Conservation (phyloP, 1,140 invertebrate genomes). For the Matsumurasca onukii region DNA sequence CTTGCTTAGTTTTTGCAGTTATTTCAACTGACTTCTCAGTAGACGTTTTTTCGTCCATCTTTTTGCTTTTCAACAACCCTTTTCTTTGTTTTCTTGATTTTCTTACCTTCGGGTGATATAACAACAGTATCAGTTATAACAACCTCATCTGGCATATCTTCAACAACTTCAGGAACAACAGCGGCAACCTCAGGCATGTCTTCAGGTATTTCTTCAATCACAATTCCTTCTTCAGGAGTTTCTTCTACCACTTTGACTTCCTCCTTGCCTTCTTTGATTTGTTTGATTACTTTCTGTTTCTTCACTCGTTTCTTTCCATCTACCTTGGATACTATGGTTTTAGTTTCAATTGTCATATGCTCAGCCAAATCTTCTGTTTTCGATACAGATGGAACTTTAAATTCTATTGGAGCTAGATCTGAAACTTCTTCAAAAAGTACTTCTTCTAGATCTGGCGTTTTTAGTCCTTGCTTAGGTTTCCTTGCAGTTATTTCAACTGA, state of each 20-base stretch:
- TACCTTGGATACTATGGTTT: constrained; percentile 40
- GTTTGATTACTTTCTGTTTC: constrained; percentile 33
- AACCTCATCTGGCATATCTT: constrained; percentile 28
- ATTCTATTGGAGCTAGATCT: constrained; percentile 41
- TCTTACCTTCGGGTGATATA: constrained; percentile 35
- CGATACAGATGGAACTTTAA: constrained; percentile 29
- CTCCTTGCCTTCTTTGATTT: constrained; percentile 38
- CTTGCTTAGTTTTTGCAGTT: constrained; percentile 43
- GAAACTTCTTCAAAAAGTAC: constrained; percentile 38
- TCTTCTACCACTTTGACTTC: constrained; percentile 42
- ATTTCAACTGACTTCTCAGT: constrained; percentile 44
- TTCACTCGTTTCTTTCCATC: constrained; percentile 29
- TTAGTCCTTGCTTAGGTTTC: constrained; percentile 40
- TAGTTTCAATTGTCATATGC: constrained; percentile 40
- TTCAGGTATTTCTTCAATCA: constrained; percentile 43
- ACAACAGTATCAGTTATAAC: constrained; percentile 40
- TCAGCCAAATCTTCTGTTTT: constrained; percentile 12
- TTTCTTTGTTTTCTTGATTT: constrained; percentile 41
- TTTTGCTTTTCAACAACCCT: constrained; percentile 43
- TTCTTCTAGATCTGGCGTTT: constrained; percentile 33
- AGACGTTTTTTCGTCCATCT: constrained; percentile 39
- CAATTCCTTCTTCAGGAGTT: constrained; percentile 42
- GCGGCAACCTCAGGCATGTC: constrained; percentile 43
- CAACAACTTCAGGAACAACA: constrained; percentile 36
- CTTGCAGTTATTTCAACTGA: constrained; percentile 38